phyloP scores from a whole-genome alignment of 2,113 vertebrate species.

The Pachycephala philippinensis region DNA sequence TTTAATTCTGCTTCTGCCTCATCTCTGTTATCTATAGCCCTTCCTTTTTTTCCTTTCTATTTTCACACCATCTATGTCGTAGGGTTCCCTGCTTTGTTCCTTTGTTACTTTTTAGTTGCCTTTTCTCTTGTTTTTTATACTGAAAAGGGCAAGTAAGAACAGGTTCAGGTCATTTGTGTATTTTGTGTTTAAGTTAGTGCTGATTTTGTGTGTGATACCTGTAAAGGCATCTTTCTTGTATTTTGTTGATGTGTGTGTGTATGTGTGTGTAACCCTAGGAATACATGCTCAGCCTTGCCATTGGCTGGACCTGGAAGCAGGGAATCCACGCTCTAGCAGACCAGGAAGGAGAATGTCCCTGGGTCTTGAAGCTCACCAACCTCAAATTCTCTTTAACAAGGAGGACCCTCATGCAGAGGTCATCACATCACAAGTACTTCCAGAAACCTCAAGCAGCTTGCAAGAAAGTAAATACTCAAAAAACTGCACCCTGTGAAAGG shows the following conservation, averaged over 20 bases:
- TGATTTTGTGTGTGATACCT: background rate
- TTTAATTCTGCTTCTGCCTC: background rate
- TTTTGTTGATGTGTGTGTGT: background rate
- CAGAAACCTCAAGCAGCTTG: background rate
- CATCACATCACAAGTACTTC: background rate
- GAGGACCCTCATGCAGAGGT: rapidly evolving
- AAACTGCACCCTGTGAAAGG: background rate
- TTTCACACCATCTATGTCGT: background rate
- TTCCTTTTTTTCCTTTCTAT: background rate
- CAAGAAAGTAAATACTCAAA: background rate
- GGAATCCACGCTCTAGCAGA: background rate
- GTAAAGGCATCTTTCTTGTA: rapidly evolving
- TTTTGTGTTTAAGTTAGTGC: background rate
- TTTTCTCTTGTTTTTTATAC: background rate
- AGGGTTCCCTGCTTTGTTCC: background rate
- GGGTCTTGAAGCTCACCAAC: background rate
- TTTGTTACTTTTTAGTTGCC: background rate
- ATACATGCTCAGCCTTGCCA: background rate
- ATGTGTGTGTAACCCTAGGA: background rate
- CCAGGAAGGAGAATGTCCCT: background rate
- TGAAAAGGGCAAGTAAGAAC: background rate
- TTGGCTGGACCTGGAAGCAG: background rate
- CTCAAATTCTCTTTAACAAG: background rate
- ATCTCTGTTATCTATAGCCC: background rate
- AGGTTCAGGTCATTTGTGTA: background rate